A percentile compares a stretch with the other conserved stretches of the same genome.
phyloP scores from a whole-genome alignment of 2,797 vertebrate genomes.

The Neostethus bicornis region DNA sequence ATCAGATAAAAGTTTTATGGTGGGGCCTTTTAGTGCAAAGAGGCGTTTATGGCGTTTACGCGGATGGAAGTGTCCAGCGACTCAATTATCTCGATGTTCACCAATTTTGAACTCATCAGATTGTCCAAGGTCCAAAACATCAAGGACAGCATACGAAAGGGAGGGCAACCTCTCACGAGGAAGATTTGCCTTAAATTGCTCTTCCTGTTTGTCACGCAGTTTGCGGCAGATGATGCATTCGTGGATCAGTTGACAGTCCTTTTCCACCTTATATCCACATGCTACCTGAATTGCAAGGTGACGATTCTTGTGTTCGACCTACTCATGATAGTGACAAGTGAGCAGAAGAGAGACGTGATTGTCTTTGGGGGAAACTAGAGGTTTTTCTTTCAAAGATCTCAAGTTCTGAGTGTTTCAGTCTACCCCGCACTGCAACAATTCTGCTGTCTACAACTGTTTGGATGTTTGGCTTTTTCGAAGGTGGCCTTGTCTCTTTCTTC shows the following conservation, averaged over 20 bases:
- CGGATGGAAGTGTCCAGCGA: not conserved
- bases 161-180: not conserved
- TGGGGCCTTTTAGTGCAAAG: not conserved
- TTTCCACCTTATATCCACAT: not conserved
- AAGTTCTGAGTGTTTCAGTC: too few species aligned
- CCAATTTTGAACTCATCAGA: not conserved
- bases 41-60: not conserved
- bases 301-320: not conserved
- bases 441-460: too few species aligned
- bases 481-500: too few species aligned
- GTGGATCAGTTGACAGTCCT: not conserved
- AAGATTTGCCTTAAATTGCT: not conserved
- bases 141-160: not conserved
- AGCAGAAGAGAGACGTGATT: too few species aligned
- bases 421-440: too few species aligned
- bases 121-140: not conserved
- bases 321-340: slow-evolving; percentile 1
- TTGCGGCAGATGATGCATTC: not conserved
- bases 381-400: too few species aligned
- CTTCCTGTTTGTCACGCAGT: not conserved
- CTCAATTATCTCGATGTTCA: not conserved
- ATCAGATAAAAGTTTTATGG: not conserved
- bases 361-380: too few species aligned
- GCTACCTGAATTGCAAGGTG: not conserved
- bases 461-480: too few species aligned